phyloP scores from a whole-genome alignment of 2,113 vertebrate genomes.

The Eleginops maclovinus region DNA sequence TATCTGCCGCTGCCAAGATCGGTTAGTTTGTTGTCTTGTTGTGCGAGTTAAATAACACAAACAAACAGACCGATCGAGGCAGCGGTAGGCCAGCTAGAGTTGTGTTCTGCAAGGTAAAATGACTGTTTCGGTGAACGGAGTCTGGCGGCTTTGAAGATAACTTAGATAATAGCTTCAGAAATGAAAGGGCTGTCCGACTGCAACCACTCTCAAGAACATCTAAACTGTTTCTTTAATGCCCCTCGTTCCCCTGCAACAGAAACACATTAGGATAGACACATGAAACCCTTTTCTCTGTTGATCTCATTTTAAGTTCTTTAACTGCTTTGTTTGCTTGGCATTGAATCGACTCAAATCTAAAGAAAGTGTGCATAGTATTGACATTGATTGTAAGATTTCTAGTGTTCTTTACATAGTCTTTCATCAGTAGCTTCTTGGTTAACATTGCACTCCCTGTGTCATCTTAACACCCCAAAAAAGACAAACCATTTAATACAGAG shows the following conservation, averaged over 20 bases:
- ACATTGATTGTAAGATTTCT: neutral
- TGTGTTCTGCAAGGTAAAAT: too few species aligned
- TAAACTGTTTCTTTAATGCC: neutral
- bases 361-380: neutral
- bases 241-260: neutral
- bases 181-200: too few species aligned
- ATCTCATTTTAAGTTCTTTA: neutral
- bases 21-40: too few species aligned
- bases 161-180: neutral
- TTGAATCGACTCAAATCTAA: neutral
- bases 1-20: too few species aligned
- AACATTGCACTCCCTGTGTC: too few species aligned
- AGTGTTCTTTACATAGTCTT: neutral
- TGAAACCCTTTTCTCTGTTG: slow-evolving; percentile 4
- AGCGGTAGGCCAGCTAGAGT: too few species aligned
- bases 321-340: neutral
- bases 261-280: neutral
- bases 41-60: too few species aligned
- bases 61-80: too few species aligned
- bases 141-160: too few species aligned
- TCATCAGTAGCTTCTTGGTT: neutral
- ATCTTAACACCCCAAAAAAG: too few species aligned
- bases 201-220: too few species aligned
- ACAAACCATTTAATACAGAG: neutral
- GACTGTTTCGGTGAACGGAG: too few species aligned